Evolutionary conservation across 2,113 vertebrate genomes (phyloP).

Genomic region (Cariama cristata): DNA sequence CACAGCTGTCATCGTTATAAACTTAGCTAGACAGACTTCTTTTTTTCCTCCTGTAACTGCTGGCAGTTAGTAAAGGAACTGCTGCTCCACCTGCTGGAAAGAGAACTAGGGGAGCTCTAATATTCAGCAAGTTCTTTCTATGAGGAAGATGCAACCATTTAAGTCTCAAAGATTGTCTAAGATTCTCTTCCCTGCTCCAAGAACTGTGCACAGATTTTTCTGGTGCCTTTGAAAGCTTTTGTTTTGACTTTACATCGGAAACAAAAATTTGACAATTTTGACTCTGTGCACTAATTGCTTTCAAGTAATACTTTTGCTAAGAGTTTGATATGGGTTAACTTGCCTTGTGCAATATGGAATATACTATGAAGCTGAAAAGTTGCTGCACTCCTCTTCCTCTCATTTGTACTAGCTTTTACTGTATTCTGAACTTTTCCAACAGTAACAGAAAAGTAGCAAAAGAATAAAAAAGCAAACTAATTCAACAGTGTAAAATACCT

Average conservation of each 20-base stretch:
- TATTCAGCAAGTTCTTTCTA: not conserved
- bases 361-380: not conserved
- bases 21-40: not conserved
- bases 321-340: not conserved
- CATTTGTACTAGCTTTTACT: not conserved
- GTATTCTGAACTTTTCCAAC: not conserved
- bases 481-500: not conserved
- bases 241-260: not conserved
- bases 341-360: not conserved
- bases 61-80: not conserved
- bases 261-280: not conserved
- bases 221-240: not conserved
- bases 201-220: not conserved
- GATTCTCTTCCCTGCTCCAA: not conserved
- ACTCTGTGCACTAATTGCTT: not conserved
- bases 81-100: constrained; percentile 65
- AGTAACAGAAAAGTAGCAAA: not conserved
- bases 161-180: not conserved
- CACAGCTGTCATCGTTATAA: not conserved
- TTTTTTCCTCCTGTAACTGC: not conserved
- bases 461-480: not conserved
- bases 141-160: not conserved
- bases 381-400: not conserved
- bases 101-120: not conserved
- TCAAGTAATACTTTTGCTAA: not conserved